Conservation (phyloP, 1,140 invertebrate species). For the Hyles vespertilio region DNA sequence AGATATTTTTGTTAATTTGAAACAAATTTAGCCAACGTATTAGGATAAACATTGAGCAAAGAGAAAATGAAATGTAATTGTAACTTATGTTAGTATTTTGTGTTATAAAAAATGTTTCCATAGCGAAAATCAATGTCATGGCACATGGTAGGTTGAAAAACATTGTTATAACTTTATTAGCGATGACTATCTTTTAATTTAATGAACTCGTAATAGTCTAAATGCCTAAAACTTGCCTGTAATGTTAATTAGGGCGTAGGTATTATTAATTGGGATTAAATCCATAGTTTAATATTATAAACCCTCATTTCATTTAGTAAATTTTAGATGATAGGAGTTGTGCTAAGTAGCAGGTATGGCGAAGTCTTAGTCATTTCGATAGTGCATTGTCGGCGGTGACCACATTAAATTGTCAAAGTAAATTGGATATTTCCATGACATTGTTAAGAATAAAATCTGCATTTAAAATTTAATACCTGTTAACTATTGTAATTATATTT, state of each 20-base stretch:
- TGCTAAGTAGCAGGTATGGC: slow-evolving; percentile 14
- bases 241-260: slow-evolving; percentile 44
- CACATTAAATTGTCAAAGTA: slow-evolving; percentile 22
- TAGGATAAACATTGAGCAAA: background rate
- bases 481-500: slow-evolving; percentile 69
- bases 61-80: slow-evolving; percentile 1
- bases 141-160: slow-evolving; percentile 11
- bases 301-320: slow-evolving; percentile 31
- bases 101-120: slow-evolving; percentile 25
- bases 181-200: background rate
- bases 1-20: slow-evolving; percentile 4
- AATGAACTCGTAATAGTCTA: slow-evolving; percentile 13
- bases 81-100: slow-evolving; percentile 18
- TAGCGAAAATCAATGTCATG: slow-evolving; percentile 39
- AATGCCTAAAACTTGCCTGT: slow-evolving; percentile 66
- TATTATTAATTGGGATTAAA: slow-evolving; percentile 44
- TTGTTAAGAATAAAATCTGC: slow-evolving; percentile 59
- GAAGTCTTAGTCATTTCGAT: slow-evolving; percentile 14
- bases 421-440: slow-evolving; percentile 58
- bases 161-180: background rate
- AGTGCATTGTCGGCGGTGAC: slow-evolving; percentile 4
- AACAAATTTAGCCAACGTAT: background rate
- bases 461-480: slow-evolving; percentile 72
- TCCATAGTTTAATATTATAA: slow-evolving; percentile 38
- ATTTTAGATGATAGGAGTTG: slow-evolving; percentile 24